phyloP scores from a whole-genome alignment of 2,888 invertebrate species.

The Parascotia fuliginaria region DNA sequence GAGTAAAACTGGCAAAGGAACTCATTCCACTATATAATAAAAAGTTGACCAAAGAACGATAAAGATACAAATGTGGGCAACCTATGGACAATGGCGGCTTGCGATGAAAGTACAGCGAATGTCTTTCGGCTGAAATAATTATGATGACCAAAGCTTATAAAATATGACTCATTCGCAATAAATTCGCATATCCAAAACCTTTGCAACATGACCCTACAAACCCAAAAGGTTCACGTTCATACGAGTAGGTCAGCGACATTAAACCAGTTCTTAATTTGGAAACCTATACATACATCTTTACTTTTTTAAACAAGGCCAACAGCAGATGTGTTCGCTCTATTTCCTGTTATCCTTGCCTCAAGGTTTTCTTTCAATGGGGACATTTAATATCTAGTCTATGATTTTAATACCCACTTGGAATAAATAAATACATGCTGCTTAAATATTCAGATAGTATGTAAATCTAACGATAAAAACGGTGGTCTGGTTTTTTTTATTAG shows the following conservation, averaged over 20 bases:
- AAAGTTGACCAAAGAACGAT: no score
- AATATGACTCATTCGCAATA: no score
- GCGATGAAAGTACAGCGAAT: no score
- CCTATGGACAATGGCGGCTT: no score
- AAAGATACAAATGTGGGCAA: no score
- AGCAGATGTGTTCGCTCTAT: conserved; percentile 10
- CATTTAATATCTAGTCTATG: conserved; percentile 12
- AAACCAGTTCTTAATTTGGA: conserved; percentile 6
- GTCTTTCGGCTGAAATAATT: no score
- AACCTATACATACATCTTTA: not conserved
- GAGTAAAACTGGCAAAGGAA: no score
- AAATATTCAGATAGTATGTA: no score
- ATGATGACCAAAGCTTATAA: no score
- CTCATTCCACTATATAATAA: no score
- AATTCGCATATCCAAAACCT: not conserved
- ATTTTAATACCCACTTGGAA: not conserved
- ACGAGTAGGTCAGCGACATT: conserved; percentile 11
- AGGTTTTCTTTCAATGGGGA: conserved; percentile 20
- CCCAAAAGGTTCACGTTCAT: not conserved
- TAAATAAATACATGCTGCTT: not conserved
- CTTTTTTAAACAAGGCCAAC: not conserved
- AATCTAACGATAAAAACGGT: no score
- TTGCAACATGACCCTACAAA: not conserved
- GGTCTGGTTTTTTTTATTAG: no score
- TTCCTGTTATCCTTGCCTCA: conserved; percentile 41